Evolutionary conservation across 1,140 invertebrate genomes (phyloP).

Genomic region (Coenobita brevimanus): DNA sequence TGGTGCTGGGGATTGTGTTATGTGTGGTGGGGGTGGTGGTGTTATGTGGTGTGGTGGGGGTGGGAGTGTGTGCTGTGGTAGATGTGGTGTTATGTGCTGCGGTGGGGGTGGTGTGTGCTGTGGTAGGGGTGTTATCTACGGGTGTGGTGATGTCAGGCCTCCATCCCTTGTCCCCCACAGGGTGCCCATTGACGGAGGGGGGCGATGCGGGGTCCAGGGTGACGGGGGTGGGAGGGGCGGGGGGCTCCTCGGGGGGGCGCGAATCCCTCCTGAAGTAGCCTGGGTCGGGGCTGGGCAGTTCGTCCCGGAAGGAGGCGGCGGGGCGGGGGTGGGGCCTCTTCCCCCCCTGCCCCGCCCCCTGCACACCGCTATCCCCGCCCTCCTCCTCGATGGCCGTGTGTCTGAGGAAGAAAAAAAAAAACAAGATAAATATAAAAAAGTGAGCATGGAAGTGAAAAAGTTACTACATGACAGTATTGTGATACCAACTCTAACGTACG

Average conservation of each 20-base stretch:
- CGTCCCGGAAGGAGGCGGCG: conserved; percentile 49
- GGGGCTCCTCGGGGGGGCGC: conserved; percentile 30
- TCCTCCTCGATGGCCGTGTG: conserved; percentile 62
- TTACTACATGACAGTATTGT: no score
- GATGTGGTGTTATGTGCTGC: background rate
- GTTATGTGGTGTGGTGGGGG: no score
- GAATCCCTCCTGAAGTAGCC: conserved; percentile 61
- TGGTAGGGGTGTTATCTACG: background rate
- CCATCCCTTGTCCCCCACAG: no score
- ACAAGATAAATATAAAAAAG: no score
- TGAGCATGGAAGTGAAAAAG: no score
- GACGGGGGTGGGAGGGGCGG: background rate
- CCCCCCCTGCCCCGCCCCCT: conserved; percentile 16
- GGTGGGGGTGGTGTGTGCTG: background rate
- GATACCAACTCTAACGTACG: no score
- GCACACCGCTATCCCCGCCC: conserved; percentile 20
- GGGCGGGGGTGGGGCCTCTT: conserved; percentile 45
- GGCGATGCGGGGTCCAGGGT: background rate
- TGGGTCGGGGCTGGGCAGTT: conserved; percentile 47
- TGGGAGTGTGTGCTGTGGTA: no score
- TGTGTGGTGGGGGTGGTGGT: background rate
- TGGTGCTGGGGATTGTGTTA: background rate
- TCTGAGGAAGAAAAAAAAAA: conserved; percentile 4
- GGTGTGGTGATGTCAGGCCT: no score
- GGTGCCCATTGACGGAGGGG: background rate